Evolutionary conservation across 2,113 vertebrate genomes (phyloP).

Genomic region (Scytalopus superciliaris): DNA sequence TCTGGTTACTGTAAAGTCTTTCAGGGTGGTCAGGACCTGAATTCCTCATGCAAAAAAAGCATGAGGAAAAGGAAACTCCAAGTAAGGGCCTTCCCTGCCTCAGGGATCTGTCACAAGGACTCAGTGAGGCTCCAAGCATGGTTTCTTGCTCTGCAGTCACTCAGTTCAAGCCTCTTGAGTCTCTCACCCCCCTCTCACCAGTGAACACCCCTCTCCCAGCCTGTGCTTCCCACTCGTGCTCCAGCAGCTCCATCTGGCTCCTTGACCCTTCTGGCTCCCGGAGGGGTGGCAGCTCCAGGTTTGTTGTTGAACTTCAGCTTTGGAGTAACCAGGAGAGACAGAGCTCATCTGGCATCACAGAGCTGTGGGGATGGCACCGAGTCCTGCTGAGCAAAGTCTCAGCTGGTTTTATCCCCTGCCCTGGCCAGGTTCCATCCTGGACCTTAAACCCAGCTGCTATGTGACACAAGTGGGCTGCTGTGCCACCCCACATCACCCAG

Average conservation of each 20-base stretch:
- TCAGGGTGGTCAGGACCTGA: constrained; percentile 26
- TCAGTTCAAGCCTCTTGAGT: neutral
- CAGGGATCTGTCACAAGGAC: neutral
- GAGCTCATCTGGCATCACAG: neutral
- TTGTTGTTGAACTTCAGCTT: neutral
- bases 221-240: neutral
- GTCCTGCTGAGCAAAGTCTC: neutral
- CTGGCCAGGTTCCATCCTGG: neutral
- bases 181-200: neutral
- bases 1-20: constrained; percentile 43
- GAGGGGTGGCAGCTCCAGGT: neutral
- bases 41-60: neutral
- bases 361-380: neutral
- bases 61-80: neutral
- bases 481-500: neutral
- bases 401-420: neutral
- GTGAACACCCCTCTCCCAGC: neutral
- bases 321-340: neutral
- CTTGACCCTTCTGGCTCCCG: neutral
- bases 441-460: neutral
- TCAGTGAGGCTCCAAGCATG: accelerated
- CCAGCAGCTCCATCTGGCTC: neutral
- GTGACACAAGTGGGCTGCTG: neutral
- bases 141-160: neutral
- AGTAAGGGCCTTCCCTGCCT: neutral